These are phyloP conservation scores for Ridgeia piscesae DNA, from an alignment of 1,140 invertebrate genomes.

Conservation along the genomic window DNA sequence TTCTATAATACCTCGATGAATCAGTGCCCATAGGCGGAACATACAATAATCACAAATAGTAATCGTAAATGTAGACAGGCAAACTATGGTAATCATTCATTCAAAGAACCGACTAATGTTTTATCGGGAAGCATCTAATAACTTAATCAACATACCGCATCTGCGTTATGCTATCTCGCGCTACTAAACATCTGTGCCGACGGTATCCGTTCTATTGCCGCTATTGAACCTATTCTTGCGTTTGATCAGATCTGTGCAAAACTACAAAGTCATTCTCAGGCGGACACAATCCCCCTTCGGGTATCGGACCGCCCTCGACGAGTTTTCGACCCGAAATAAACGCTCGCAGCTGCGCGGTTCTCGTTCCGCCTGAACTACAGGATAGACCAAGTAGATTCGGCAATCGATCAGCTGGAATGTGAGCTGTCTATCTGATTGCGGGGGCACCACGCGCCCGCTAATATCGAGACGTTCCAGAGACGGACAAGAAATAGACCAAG, in stretches of 20 bases:
- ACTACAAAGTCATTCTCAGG: background rate
- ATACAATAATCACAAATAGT: too few species aligned
- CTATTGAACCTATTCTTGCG: background rate
- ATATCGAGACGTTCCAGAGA: background rate
- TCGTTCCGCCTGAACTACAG: background rate
- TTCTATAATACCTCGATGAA: too few species aligned
- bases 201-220: background rate
- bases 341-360: background rate
- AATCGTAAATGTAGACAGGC: too few species aligned
- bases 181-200: background rate
- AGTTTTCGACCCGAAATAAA: background rate
- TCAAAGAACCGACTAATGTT: too few species aligned
- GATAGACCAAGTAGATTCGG: background rate
- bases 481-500: background rate
- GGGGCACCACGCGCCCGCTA: background rate
- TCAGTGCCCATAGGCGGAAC: too few species aligned
- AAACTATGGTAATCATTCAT: too few species aligned
- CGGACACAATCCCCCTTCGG: background rate
- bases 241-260: background rate
- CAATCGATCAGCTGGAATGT: background rate
- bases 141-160: background rate
- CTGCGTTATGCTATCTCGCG: background rate
- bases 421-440: background rate
- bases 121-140: too few species aligned
- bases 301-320: background rate